Percentiles rank a stretch among this genome's conserved stretches.
Evolutionary conservation across 2,113 vertebrate genomes (phyloP).

Genomic region (Indicator maculatus): DNA sequence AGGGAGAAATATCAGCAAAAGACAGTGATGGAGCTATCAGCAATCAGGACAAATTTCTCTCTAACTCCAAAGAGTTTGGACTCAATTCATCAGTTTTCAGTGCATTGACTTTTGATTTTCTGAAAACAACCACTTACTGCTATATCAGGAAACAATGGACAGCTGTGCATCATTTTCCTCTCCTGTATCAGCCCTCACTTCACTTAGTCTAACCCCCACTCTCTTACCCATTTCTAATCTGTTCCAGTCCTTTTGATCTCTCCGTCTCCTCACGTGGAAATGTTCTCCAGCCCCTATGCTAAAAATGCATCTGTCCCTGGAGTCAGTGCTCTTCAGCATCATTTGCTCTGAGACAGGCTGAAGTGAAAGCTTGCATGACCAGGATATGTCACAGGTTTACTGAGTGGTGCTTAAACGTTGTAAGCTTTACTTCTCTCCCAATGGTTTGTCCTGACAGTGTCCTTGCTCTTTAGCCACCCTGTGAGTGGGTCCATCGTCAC

Average conservation of each 20-base stretch:
- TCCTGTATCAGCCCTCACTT: background rate
- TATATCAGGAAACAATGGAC: background rate
- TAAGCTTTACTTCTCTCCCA: background rate
- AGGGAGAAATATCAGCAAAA: background rate
- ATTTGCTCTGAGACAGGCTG: background rate
- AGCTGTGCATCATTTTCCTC: background rate
- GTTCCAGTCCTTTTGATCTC: background rate
- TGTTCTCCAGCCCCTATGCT: background rate
- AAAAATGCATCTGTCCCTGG: background rate
- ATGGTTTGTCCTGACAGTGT: fast-evolving
- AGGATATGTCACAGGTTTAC: background rate
- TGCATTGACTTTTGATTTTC: background rate
- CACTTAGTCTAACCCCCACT: background rate
- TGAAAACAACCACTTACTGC: background rate
- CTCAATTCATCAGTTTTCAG: background rate
- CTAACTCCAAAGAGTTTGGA: background rate
- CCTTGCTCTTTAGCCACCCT: background rate
- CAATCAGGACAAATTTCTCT: background rate
- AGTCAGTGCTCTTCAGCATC: background rate
- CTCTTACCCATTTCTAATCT: background rate
- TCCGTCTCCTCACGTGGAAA: background rate
- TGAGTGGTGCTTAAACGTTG: background rate
- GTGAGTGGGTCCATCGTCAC: fast-evolving
- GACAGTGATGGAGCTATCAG: background rate
- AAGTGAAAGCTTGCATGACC: background rate